Conservation (phyloP, 2,888 invertebrate genomes). For the Taenaris catops region DNA sequence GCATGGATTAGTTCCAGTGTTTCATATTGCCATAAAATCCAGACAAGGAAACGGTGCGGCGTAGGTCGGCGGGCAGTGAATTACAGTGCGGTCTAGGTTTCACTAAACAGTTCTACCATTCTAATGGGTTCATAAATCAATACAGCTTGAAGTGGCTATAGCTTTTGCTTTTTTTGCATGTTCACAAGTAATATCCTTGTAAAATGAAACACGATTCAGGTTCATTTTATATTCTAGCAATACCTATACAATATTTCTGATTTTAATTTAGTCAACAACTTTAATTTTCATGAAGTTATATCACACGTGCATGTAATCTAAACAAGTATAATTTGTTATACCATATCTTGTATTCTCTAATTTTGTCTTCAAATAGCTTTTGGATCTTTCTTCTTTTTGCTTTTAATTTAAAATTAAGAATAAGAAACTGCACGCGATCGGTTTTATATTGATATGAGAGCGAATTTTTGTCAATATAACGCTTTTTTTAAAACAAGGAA, state of each 20-base stretch:
- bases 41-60: constrained; percentile 27
- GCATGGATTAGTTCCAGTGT: constrained; percentile 20
- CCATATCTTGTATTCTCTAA: too few relatives aligned
- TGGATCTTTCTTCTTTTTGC: too few relatives aligned
- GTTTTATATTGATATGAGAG: constrained; percentile 1
- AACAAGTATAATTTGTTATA: too few relatives aligned
- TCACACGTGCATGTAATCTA: too few relatives aligned
- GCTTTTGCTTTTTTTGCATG: background rate
- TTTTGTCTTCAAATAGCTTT: too few relatives aligned
- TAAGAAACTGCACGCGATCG: constrained; percentile 10
- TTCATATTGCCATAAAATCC: constrained; percentile 27
- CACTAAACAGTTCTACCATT: constrained; percentile 21
- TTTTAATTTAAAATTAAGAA: too few relatives aligned
- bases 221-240: too few relatives aligned
- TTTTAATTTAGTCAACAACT: background rate
- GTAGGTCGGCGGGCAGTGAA: constrained; percentile 23
- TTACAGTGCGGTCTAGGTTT: constrained; percentile 27
- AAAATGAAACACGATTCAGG: too few relatives aligned
- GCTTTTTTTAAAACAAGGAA: too few relatives aligned
- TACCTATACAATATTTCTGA: too few relatives aligned
- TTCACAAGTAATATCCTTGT: too few relatives aligned
- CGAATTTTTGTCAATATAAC: constrained; percentile 1
- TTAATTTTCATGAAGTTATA: too few relatives aligned
- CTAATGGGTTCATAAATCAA: constrained; percentile 27
- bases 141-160: constrained; percentile 5